These are phyloP conservation scores for Ptychodera flava DNA, from an alignment of 35 echinoderm and acorn worm genomes.

Conservation along the genomic window DNA sequence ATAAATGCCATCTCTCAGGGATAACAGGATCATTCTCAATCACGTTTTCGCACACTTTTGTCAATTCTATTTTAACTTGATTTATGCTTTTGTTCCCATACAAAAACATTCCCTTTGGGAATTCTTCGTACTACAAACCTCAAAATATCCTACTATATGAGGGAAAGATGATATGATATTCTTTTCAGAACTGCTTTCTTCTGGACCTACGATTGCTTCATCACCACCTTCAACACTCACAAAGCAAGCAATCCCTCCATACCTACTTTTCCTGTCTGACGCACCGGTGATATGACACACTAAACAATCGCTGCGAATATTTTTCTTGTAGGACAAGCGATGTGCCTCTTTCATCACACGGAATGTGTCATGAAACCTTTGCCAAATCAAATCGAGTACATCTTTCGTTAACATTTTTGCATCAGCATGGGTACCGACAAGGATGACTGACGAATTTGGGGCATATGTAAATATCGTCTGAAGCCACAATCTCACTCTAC, in stretches of 20 bases:
- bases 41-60: not conserved
- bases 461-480: not conserved
- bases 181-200: not conserved
- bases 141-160: not conserved
- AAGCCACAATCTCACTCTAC: not conserved
- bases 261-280: not conserved
- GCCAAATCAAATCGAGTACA: not conserved
- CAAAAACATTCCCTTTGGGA: not conserved
- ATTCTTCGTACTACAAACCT: not conserved
- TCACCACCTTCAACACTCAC: not conserved
- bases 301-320: not conserved
- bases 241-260: not conserved
- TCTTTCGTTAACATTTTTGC: not conserved
- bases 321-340: not conserved
- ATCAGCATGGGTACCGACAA: not conserved
- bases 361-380: not conserved
- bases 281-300: not conserved
- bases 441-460: not conserved
- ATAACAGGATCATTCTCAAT: not conserved
- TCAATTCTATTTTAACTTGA: not conserved
- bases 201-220: not conserved
- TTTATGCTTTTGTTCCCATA: not conserved
- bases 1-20: not conserved
- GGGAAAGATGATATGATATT: not conserved
- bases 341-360: not conserved